Percentiles rank a stretch among this genome's conserved stretches.
These are phyloP conservation scores for Cololabis saira DNA, from an alignment of 2,113 vertebrate genomes.

Conservation along the genomic window DNA sequence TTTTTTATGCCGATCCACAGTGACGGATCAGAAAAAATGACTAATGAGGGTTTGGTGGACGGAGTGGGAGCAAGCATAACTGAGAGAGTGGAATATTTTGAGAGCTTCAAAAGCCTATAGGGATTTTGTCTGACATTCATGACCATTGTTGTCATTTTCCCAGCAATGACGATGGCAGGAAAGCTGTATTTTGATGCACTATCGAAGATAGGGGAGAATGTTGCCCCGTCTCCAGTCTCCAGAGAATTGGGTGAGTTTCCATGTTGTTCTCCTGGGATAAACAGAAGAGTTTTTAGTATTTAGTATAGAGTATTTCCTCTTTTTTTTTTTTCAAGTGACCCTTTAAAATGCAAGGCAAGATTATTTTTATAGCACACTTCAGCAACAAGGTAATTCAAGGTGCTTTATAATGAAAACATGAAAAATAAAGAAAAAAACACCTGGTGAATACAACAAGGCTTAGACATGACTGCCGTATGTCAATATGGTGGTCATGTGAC, in stretches of 20 bases:
- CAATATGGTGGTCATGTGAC: background rate
- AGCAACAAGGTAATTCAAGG: too few relatives aligned
- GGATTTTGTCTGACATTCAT: constrained; percentile 28
- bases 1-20: background rate
- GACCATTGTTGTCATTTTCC: constrained; percentile 43
- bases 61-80: too few relatives aligned
- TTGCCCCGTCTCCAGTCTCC: constrained; percentile 91
- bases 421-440: too few relatives aligned
- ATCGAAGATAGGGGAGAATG: constrained; percentile 94
- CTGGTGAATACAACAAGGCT: too few relatives aligned
- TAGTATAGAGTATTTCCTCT: background rate
- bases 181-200: constrained; percentile 96
- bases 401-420: too few relatives aligned
- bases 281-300: constrained; percentile 5
- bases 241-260: constrained; percentile 91
- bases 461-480: background rate
- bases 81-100: background rate
- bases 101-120: constrained; percentile 4
- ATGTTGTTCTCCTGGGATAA: constrained; percentile 19
- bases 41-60: background rate
- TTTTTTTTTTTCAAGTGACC: background rate
- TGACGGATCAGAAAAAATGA: background rate
- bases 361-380: too few relatives aligned
- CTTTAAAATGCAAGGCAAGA: background rate
- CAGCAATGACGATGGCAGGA: constrained; percentile 93